Conservation (phyloP, 2,888 invertebrate genomes). For the Caenorhabditis sulstoni region DNA sequence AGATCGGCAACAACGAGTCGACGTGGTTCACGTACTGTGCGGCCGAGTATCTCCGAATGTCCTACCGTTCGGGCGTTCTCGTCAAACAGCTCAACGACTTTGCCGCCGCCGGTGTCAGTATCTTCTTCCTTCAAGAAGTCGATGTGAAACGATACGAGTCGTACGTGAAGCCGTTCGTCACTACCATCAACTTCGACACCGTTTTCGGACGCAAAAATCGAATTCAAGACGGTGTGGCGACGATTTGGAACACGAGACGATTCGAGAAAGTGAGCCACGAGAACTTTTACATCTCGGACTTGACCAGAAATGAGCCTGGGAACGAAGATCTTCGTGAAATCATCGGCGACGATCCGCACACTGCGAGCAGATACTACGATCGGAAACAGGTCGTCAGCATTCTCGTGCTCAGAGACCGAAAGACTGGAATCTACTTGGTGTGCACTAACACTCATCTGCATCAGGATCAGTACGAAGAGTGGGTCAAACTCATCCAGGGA, state of each 20-base stretch:
- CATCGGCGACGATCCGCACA: too few species aligned
- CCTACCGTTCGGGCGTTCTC: slow-evolving; percentile 91
- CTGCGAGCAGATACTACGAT: background rate
- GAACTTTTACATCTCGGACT: too few species aligned
- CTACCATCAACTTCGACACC: slow-evolving; percentile 8
- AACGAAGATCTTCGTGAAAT: too few species aligned
- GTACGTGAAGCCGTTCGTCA: slow-evolving; percentile 25
- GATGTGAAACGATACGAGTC: slow-evolving; percentile 83
- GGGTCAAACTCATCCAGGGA: slow-evolving; percentile 89
- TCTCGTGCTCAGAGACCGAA: background rate
- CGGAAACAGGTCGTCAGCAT: slow-evolving; percentile 40
- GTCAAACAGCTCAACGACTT: slow-evolving; percentile 88
- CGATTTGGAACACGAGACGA: background rate
- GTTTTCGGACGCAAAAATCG: slow-evolving; percentile 36
- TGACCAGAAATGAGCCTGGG: too few species aligned
- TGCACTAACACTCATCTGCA: slow-evolving; percentile 93
- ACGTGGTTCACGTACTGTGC: slow-evolving; percentile 89
- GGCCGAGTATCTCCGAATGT: slow-evolving; percentile 87
- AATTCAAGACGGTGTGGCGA: slow-evolving; percentile 58
- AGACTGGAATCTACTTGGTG: slow-evolving; percentile 64
- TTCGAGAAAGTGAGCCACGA: too few species aligned
- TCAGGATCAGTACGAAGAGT: slow-evolving; percentile 93
- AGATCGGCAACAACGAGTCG: slow-evolving; percentile 83
- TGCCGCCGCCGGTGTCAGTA: background rate
- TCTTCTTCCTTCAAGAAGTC: slow-evolving; percentile 87